Percentiles rank a stretch among this genome's conserved stretches.
phyloP scores from a whole-genome alignment of 2,888 invertebrate genomes.

The Seladonia tumulorum region DNA sequence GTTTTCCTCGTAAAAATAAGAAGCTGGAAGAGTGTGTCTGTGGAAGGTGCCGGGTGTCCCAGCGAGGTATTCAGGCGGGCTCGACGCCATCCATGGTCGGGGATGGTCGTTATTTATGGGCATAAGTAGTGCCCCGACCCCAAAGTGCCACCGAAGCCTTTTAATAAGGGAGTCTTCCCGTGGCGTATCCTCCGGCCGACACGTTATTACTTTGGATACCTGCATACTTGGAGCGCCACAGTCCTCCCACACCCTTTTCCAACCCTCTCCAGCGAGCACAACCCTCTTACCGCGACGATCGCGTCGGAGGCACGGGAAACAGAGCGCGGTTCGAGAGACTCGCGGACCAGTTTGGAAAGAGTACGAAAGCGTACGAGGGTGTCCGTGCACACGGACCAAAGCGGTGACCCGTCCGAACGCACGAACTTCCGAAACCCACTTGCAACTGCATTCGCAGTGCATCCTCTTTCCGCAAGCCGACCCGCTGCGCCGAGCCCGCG shows the following conservation, averaged over 20 bases:
- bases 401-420: not conserved
- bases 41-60: not conserved
- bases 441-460: not conserved
- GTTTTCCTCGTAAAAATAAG: not conserved
- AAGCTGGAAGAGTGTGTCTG: not conserved
- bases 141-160: conserved; percentile 75
- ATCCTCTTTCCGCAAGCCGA: conserved; percentile 26
- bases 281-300: not conserved
- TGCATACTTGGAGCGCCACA: conserved; percentile 70
- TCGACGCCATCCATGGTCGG: not conserved
- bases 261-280: not conserved
- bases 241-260: conserved; percentile 20
- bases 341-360: not conserved
- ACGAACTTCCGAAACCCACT: conserved; percentile 27
- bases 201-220: conserved; percentile 76
- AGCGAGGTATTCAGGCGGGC: conserved; percentile 25
- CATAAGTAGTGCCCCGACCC: conserved; percentile 65
- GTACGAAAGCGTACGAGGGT: not conserved
- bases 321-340: not conserved
- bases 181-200: conserved; percentile 58
- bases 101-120: conserved; percentile 70
- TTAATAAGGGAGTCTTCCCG: conserved; percentile 73
- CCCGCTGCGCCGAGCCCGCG: conserved; percentile 3
- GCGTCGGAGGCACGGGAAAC: not conserved
- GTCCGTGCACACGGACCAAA: not conserved